phyloP scores from a whole-genome alignment of 2,113 vertebrate species.

The Scolopax mira region DNA sequence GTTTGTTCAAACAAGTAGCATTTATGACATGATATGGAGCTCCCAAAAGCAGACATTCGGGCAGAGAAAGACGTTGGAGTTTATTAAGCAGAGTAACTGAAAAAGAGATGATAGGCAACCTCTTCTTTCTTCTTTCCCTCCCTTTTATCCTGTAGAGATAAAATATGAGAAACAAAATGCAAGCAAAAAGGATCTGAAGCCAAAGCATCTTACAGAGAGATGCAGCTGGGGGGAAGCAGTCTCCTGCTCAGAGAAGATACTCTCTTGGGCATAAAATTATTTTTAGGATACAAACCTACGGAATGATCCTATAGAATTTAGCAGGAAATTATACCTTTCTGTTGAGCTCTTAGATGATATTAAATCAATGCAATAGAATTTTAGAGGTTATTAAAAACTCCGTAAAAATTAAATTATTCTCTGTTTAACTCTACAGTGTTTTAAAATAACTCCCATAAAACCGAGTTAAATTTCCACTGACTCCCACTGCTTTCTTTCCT shows the following conservation, averaged over 20 bases:
- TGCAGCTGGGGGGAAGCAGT: neutral
- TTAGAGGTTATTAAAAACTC: conserved; percentile 42
- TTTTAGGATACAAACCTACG: neutral
- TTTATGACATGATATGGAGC: conserved; percentile 33
- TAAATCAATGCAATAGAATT: conserved; percentile 15
- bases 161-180: neutral
- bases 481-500: conserved; percentile 46
- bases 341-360: neutral
- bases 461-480: neutral
- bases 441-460: conserved; percentile 59
- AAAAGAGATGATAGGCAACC: neutral
- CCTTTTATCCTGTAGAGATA: neutral
- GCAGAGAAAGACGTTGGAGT: neutral
- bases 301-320: neutral
- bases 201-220: neutral
- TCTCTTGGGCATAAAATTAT: conserved; percentile 8
- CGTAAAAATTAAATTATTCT: conserved; percentile 46
- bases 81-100: neutral
- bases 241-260: neutral
- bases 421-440: conserved; percentile 39
- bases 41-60: conserved; percentile 34
- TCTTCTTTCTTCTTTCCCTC: neutral
- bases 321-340: conserved; percentile 37
- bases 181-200: neutral
- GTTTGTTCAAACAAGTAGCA: conserved; percentile 21